Evolutionary conservation across 2,888 invertebrate species (phyloP).

Genomic region (Carpatolechia fugitivella): DNA sequence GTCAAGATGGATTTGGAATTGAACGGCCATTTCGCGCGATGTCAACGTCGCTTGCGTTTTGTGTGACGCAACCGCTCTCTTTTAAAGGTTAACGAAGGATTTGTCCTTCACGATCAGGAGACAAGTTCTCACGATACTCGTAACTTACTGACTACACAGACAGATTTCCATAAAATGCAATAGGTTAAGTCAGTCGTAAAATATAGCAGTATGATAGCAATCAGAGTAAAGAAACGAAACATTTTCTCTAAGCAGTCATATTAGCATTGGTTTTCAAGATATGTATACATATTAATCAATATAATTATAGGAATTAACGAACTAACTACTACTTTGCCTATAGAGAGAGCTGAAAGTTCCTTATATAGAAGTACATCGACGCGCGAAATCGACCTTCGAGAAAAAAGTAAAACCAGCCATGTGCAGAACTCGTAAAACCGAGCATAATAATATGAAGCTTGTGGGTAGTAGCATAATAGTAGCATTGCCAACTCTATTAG

Average conservation of each 20-base stretch:
- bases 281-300: background rate
- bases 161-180: background rate
- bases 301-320: background rate
- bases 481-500: background rate
- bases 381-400: constrained; percentile 7
- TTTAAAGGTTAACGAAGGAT: constrained; percentile 5
- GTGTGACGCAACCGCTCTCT: constrained; percentile 2
- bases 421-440: constrained; percentile 1
- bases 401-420: constrained; percentile 9
- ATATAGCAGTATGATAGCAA: no score
- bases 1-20: no score
- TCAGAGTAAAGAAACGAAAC: background rate
- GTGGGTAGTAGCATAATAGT: background rate
- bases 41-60: no score
- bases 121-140: background rate
- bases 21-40: no score
- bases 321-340: constrained; percentile 2
- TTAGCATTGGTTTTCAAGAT: background rate
- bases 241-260: background rate
- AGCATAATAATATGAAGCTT: background rate
- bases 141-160: background rate
- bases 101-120: constrained; percentile 4
- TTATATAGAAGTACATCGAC: background rate
- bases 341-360: constrained; percentile 4
- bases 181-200: background rate